phyloP scores from a whole-genome alignment of 2,797 vertebrate species.

The Mastacembelus armatus region DNA sequence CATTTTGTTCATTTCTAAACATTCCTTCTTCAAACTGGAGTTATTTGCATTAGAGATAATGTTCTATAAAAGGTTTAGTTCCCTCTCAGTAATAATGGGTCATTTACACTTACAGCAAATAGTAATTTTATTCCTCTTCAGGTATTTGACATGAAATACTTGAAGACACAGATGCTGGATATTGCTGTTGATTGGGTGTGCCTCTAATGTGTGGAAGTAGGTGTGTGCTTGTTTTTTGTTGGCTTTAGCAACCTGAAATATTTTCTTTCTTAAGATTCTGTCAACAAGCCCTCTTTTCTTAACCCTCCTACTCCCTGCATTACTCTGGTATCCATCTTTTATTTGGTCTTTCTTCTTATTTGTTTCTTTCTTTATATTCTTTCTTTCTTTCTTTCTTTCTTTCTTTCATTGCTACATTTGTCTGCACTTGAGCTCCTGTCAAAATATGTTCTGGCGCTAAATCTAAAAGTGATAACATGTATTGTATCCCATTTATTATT shows the following conservation, averaged over 20 bases:
- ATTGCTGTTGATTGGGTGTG: slow-evolving; percentile 69
- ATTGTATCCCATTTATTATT: slow-evolving; percentile 6
- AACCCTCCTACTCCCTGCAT: slow-evolving; percentile 32
- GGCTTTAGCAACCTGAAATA: slow-evolving; percentile 69
- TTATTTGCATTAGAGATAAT: slow-evolving; percentile 73
- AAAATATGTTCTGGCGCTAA: slow-evolving; percentile 31
- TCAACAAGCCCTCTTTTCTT: slow-evolving; percentile 57
- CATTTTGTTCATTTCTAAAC: slow-evolving; percentile 79
- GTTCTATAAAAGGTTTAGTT: slow-evolving; percentile 71
- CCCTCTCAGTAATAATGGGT: slow-evolving; percentile 65
- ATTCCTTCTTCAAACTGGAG: slow-evolving; percentile 63
- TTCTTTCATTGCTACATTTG: slow-evolving; percentile 51
- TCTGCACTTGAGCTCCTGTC: slow-evolving; percentile 53
- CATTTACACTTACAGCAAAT: slow-evolving; percentile 65
- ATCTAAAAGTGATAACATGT: slow-evolving; percentile 37
- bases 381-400: neutral
- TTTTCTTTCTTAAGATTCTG: slow-evolving; percentile 71
- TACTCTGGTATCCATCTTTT: slow-evolving; percentile 24
- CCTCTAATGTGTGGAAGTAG: slow-evolving; percentile 47
- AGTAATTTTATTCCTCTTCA: slow-evolving; percentile 74
- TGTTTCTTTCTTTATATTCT: slow-evolving; percentile 26
- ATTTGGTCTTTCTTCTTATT: slow-evolving; percentile 4
- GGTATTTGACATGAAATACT: slow-evolving; percentile 67
- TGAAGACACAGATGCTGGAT: slow-evolving; percentile 65
- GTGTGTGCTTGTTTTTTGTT: slow-evolving; percentile 68